Evolutionary conservation across 2,113 vertebrate genomes (phyloP).

Genomic region (Pipa parva): DNA sequence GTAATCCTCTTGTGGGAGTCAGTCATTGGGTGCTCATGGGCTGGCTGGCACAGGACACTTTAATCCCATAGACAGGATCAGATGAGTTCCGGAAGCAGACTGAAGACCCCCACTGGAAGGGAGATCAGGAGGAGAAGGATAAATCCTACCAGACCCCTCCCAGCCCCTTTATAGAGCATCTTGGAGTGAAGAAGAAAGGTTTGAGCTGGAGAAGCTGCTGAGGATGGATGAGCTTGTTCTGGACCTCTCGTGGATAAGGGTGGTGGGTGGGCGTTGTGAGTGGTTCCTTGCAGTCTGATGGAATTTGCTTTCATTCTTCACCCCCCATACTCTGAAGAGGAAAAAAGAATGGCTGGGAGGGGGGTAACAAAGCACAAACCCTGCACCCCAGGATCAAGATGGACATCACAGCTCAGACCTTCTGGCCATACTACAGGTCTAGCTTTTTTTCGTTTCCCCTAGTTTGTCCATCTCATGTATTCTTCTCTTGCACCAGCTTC

Average conservation of each 20-base stretch:
- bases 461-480: not conserved
- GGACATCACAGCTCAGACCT: constrained; percentile 2
- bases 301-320: not conserved
- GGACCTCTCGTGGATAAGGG: not conserved
- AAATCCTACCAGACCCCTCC: constrained; percentile 69
- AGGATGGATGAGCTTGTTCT: constrained; percentile 46
- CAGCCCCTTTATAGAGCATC: constrained; percentile 62
- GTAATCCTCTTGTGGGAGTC: constrained; percentile 93
- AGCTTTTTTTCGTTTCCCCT: not conserved
- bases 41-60: constrained; percentile 72
- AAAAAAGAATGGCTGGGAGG: not conserved
- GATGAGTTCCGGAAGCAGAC: constrained; percentile 72
- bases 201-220: constrained; percentile 49
- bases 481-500: not conserved
- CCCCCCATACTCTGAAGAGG: not conserved
- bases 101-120: constrained; percentile 69
- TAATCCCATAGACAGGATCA: constrained; percentile 88
- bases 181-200: constrained; percentile 60
- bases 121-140: constrained; percentile 81
- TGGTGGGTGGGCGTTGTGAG: no score
- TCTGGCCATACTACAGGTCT: not conserved
- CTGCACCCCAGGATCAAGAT: not conserved
- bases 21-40: constrained; percentile 82
- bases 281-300: not conserved
- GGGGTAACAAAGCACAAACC: not conserved